Conservation (phyloP, 2,113 vertebrate species). For the Myanophis thanlyinensis region DNA sequence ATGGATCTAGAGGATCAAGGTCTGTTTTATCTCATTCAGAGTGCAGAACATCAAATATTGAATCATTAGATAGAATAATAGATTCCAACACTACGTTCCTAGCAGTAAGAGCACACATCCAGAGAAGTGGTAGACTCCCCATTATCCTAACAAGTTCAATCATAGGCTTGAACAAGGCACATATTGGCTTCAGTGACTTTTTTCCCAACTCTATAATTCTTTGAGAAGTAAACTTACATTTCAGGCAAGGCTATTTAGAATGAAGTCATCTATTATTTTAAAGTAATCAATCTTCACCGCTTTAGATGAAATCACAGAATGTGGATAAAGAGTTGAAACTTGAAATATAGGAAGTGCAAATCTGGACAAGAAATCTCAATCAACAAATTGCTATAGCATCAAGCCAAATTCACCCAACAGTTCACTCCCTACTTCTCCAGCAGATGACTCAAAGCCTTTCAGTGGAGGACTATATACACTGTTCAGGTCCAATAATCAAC, state of each 20-base stretch:
- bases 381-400: background rate
- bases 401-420: background rate
- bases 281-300: background rate
- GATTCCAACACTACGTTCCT: background rate
- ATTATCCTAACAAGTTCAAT: background rate
- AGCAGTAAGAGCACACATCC: background rate
- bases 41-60: background rate
- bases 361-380: background rate
- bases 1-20: background rate
- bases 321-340: background rate
- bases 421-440: background rate
- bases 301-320: constrained; percentile 1
- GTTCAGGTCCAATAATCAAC: background rate
- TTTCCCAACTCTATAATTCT: background rate
- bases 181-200: background rate
- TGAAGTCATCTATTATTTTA: background rate
- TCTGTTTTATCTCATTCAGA: background rate
- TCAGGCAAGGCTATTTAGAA: background rate
- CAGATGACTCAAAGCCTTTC: background rate
- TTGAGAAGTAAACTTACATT: background rate
- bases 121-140: background rate
- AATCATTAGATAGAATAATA: background rate
- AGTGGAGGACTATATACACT: background rate
- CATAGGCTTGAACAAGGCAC: background rate
- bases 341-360: background rate